Base-by-base conservation (phyloP, 2,888 invertebrate genomes). In the Napeogenes inachia region DNA sequence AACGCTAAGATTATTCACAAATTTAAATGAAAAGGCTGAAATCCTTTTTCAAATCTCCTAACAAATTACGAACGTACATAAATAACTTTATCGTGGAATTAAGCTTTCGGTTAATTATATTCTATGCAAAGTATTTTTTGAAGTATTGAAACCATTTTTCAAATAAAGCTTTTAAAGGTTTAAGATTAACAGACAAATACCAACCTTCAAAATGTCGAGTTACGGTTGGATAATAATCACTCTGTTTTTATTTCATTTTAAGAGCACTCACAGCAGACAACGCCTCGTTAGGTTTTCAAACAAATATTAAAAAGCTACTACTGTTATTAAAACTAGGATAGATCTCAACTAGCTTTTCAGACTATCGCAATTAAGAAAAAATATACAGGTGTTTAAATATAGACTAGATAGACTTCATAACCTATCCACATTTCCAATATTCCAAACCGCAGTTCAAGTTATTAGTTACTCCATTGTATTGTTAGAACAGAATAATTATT, bases 21-120 rank as follows among this genome's bases (percentile, higher is more conserved):
- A 30, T 50, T 30, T 8, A 30, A 50, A 50, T 50, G 12, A 50
- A 50, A 50, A 8, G 50, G 10, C 2, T 30, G 3, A 50, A 50
- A 30, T 42, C 42, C 8, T 50, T 50, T 50, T 50, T 50, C 30
- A 10, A 30, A 8, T 30, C 21, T 47, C 47, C 6, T 47, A 47
- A 13, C n/a, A 13, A 47, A 47, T 47, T 6, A 47, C 13, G 47
- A 30, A 30, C 21, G 12, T 30, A 50, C 4, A 50, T 30, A 50
- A 30, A 50, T 6, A 50, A 10, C 6, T 50, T 42, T 42, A 42
- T 30, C n/a, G 50, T 30, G 30, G 30, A 8, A 30, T 47, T 50
- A 50, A 21, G 4, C 50, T 21, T 50, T 50, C n/a, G 30, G 50
- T 50, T 30, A 50, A 50, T 30, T 50, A 50, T 21, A 50, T 50